Evolutionary conservation across 2,113 vertebrate genomes (phyloP).

Genomic region (Stegastes partitus): DNA sequence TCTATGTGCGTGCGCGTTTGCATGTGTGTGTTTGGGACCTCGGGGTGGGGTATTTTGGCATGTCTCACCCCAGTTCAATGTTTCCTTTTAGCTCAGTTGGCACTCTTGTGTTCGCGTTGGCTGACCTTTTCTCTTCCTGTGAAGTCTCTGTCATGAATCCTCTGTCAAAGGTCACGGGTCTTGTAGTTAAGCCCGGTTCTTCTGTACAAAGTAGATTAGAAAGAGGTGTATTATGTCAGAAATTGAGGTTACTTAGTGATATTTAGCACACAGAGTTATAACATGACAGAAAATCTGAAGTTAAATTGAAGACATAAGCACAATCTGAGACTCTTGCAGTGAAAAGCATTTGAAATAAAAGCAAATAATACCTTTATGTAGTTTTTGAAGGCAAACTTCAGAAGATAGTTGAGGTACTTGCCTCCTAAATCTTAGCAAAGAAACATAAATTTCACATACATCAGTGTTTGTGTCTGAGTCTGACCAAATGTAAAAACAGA

Average conservation of each 20-base stretch:
- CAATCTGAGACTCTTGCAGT: too few relatives aligned
- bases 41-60: slow-evolving; percentile 65
- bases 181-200: slow-evolving; percentile 10
- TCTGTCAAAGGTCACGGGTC: slow-evolving; percentile 63
- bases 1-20: slow-evolving; percentile 9
- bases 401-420: background rate
- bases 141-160: slow-evolving; percentile 67
- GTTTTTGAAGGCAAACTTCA: background rate
- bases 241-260: background rate
- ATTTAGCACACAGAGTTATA: background rate
- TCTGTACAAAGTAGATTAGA: slow-evolving; percentile 11
- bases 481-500: background rate
- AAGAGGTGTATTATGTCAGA: background rate
- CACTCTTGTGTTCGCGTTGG: slow-evolving; percentile 67
- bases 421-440: background rate
- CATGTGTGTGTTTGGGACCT: slow-evolving; percentile 40
- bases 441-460: background rate
- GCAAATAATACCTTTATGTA: too few relatives aligned
- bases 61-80: slow-evolving; percentile 75
- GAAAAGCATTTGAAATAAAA: too few relatives aligned
- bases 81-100: slow-evolving; percentile 72
- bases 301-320: background rate
- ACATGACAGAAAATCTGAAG: background rate
- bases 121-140: slow-evolving; percentile 77
- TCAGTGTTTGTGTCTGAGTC: background rate